Evolutionary conservation across 2,888 invertebrate genomes (phyloP), one percentile per base, ranked within the genome.

Genomic region (Folsomia manolachei): DNA sequence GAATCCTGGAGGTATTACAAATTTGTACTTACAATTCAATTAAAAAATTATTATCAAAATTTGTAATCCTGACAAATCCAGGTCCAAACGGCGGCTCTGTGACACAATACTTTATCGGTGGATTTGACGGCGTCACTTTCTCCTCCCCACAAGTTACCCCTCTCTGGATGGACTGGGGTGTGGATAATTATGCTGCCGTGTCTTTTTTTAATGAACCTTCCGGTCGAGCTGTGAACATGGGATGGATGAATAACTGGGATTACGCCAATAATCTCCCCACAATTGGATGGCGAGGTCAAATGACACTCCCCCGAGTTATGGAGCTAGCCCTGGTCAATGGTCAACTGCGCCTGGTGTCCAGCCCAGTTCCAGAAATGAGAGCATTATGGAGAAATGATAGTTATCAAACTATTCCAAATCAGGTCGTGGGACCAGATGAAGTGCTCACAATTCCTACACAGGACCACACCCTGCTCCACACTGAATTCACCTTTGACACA

Each of bases 111-210:
- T 80, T 80, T 39, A 27, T 79, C 26, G 80, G 80, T 0, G 53
- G 73, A 11, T 80, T 79, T 66, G 70, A 78, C 27, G 74, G 73
- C 9, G 64, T 52, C 0, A 68, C 63, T 0, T 78, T 72, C 67
- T 72, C 63, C 25, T n/a, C n/a, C 27, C 65, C 70, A 19, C 71
- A 67, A 67, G 65, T 60, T 14, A 24, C 70, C 1, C 9, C 76
- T 1, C 73, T 76, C n/a, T 81, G 81, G 81, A 53, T 81, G 61
- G 80, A 80, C 27, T 79, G 77, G 78, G 80, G 80, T 61, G 53
- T 75, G 0, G 80, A 80, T 26, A 80, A 80, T 56, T 80, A 80
- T 51, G 80, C 79, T 1, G 74, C 77, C 7, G 78, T 80, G 1
- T 73, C 78, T 0, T 80, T 78, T 62, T 69, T 69, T 9, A 76